phyloP scores from a whole-genome alignment of 2,113 vertebrate genomes.

The Promerops cafer region DNA sequence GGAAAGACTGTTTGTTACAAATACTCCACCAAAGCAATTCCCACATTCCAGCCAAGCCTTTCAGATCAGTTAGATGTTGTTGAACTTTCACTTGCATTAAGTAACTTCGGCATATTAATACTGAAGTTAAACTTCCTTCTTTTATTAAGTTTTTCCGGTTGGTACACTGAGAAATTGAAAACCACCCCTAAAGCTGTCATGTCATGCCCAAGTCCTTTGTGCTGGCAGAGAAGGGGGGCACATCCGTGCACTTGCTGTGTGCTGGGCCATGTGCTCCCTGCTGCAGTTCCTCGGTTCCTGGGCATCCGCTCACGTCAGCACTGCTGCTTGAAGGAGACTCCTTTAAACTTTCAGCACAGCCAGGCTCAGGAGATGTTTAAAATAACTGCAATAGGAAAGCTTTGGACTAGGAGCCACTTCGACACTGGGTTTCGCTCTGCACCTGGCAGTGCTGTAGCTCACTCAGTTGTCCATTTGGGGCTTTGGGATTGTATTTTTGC shows the following conservation, averaged over 20 bases:
- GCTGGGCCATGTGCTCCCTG: fast-evolving
- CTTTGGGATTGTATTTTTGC: not conserved
- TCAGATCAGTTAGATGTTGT: not conserved
- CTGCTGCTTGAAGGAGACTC: not conserved
- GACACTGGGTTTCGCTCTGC: fast-evolving
- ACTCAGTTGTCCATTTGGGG: not conserved
- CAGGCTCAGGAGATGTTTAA: not conserved
- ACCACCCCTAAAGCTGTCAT: fast-evolving
- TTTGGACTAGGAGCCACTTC: not conserved
- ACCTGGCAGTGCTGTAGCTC: not conserved
- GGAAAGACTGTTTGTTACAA: not conserved
- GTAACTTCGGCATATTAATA: not conserved
- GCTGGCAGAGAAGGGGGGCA: fast-evolving
- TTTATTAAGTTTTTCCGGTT: not conserved
- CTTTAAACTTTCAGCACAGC: not conserved
- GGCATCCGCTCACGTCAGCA: not conserved
- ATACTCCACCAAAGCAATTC: not conserved
- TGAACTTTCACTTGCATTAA: not conserved
- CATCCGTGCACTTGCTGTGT: fast-evolving
- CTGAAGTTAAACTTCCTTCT: not conserved
- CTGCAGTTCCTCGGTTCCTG: fast-evolving
- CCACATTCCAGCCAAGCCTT: not conserved
- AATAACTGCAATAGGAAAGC: fast-evolving
- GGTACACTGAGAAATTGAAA: not conserved
- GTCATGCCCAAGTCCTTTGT: not conserved